Base-by-base conservation (phyloP, 2,888 invertebrate genomes). In the Macropis europaea region DNA sequence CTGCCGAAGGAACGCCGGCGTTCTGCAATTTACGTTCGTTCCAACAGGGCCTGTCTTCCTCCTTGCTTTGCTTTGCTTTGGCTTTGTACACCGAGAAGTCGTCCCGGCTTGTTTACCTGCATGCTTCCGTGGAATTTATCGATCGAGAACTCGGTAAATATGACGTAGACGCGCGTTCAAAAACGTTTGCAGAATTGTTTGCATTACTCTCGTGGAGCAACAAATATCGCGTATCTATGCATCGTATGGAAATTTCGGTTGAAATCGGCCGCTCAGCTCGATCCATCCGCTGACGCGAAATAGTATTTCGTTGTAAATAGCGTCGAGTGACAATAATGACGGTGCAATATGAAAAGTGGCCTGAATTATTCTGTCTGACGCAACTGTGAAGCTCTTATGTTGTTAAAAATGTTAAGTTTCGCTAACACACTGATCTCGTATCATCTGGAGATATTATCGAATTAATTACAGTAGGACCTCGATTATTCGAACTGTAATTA, bases 1-100 rank as follows among this genome's bases (percentile, higher is more conserved):
- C 73, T 76, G 67, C 62, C 80, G 73, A 82, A 83, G 80, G 74
- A 80, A 84, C 74, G 73, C 75, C 72, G 70, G 64, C 79, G 71
- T 62, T 76, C 71, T 67, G 69, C 66, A 69, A 82, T 83, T 84
- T 83, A 82, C 75, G 70, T 72, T 60, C 70, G 47, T 67, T 48
- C 61, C 45, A 2, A 26, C 54, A 11, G 13, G 19, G 48, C 42
- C 59, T 22, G 43, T 50, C 59, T 77, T 62, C 47, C 59, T 62
- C 32, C 36, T 17, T 19, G n/a, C 17, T 5, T 30, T 42, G 34
- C 68, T 38, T 50, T 22, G n/a, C 13, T 32, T 50, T 26, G 45
- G 40, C 34, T 57, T 54, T 59, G 61, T 36, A 32, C 45, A 28
- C 30, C 50, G 43, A 11, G 34, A 74, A 74, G 66, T 63, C 64